phyloP scores from a whole-genome alignment of 2,797 vertebrate species.

The Channallabes apus region DNA sequence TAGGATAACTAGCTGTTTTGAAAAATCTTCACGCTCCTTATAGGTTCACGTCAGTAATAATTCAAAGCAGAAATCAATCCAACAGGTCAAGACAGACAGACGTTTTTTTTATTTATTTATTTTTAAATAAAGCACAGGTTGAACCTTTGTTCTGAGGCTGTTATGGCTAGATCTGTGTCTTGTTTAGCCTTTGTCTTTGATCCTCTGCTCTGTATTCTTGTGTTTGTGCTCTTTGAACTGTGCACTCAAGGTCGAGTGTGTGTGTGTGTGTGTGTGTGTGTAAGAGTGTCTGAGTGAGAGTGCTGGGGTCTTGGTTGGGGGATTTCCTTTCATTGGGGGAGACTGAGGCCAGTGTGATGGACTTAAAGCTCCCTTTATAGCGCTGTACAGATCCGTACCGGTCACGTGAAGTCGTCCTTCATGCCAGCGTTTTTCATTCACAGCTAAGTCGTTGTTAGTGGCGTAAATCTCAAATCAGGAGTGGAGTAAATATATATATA shows the following conservation, averaged over 20 bases:
- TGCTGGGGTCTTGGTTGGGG: constrained; percentile 53
- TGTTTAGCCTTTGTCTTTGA: constrained; percentile 58
- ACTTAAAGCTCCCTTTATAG: constrained; percentile 24
- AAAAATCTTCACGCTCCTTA: neutral
- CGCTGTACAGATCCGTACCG: neutral
- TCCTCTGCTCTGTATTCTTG: constrained; percentile 46
- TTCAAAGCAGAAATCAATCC: neutral
- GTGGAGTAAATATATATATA: no score
- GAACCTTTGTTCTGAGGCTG: constrained; percentile 1
- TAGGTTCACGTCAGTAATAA: neutral
- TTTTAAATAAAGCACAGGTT: neutral
- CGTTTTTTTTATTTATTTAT: neutral
- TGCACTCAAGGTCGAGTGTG: constrained; percentile 45
- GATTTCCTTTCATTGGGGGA: constrained; percentile 50
- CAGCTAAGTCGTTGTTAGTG: neutral
- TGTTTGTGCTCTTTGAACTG: constrained; percentile 65
- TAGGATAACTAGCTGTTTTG: no score
- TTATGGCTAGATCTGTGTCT: constrained; percentile 13
- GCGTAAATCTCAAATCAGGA: neutral
- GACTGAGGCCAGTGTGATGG: constrained; percentile 43
- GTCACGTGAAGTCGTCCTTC: no score
- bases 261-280: constrained; percentile 53
- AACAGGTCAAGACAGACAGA: neutral
- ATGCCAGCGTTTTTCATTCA: neutral
- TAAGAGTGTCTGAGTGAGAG: constrained; percentile 49